Conservation (phyloP, 2,113 vertebrate species). For the Xyrauchen texanus region DNA sequence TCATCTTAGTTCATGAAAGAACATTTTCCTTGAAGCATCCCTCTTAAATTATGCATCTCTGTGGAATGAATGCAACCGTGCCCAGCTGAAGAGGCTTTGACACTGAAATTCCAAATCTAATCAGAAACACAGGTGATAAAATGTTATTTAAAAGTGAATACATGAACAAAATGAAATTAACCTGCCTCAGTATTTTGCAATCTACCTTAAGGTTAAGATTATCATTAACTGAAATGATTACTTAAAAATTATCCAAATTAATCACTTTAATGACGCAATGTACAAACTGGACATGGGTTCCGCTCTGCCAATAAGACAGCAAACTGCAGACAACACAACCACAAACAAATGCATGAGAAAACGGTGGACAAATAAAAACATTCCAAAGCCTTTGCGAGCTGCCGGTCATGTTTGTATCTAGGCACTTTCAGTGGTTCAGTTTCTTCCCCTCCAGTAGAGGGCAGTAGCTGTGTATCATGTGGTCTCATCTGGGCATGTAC, state of each 20-base stretch:
- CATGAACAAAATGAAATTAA: not conserved
- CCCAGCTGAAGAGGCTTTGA: not conserved
- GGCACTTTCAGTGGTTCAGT: conserved; percentile 41
- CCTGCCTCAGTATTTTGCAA: not conserved
- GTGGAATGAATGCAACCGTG: not conserved
- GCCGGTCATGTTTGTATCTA: not conserved
- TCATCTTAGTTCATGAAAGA: not conserved
- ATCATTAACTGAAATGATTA: not conserved
- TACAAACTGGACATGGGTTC: not conserved
- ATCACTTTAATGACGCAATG: not conserved
- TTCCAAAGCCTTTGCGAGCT: conserved; percentile 15
- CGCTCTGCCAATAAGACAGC: not conserved
- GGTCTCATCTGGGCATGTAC: conserved; percentile 88
- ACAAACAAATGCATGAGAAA: not conserved
- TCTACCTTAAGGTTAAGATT: not conserved
- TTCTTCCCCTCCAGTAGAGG: not conserved
- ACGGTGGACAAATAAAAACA: not conserved
- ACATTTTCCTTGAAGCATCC: no score
- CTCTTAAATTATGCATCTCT: not conserved
- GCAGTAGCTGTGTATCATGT: not conserved
- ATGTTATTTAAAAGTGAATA: not conserved
- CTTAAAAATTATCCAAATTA: not conserved
- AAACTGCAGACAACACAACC: not conserved
- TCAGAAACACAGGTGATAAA: not conserved
- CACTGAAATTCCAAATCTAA: not conserved